Conservation (phyloP, 2,113 vertebrate genomes). For the Bambusicola thoracicus region DNA sequence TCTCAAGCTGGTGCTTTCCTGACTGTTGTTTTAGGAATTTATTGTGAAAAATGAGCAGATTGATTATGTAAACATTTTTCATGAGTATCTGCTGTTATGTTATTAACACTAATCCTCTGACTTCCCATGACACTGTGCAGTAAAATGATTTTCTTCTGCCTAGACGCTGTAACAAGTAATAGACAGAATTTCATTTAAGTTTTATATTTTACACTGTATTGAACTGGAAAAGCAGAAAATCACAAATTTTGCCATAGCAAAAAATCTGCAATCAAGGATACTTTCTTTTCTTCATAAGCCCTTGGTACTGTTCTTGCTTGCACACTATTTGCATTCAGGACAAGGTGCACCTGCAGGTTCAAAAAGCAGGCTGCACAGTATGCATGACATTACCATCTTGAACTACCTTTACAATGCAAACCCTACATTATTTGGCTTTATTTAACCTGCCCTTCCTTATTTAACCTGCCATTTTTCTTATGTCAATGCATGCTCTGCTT, state of each 20-base stretch:
- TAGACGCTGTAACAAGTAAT: not conserved
- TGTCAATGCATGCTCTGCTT: not conserved
- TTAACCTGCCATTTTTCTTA: not conserved
- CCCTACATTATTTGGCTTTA: not conserved
- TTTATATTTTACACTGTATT: not conserved
- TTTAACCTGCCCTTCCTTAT: not conserved
- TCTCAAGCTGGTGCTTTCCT: constrained; percentile 29
- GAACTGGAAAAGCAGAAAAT: not conserved
- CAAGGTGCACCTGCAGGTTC: not conserved
- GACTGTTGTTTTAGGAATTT: constrained; percentile 19
- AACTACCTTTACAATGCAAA: not conserved
- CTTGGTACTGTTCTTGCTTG: not conserved
- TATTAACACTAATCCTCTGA: constrained; percentile 7
- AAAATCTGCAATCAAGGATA: not conserved
- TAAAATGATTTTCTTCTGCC: not conserved
- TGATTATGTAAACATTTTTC: constrained; percentile 10
- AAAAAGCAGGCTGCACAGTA: not conserved
- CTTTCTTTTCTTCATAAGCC: not conserved
- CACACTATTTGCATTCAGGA: not conserved
- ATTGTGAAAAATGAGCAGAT: not conserved
- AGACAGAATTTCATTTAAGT: not conserved
- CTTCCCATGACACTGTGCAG: not conserved
- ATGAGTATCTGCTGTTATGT: not conserved
- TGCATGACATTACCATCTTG: not conserved
- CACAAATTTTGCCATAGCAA: not conserved